Evolutionary conservation across 2,113 vertebrate species (phyloP), one percentile per base, ranked within the genome.

Genomic region (Suricata suricatta): DNA sequence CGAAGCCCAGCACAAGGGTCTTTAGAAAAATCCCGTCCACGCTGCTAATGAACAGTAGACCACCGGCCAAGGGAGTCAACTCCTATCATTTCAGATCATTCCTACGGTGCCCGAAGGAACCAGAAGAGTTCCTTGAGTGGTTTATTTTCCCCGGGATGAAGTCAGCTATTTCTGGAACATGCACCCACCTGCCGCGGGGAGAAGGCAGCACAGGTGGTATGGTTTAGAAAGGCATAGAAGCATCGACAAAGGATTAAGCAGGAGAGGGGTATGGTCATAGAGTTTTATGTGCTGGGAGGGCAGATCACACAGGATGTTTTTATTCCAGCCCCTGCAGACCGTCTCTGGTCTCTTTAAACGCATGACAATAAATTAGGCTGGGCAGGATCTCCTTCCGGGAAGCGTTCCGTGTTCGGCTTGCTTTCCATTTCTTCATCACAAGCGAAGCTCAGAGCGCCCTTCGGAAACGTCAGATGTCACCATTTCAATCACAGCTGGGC

Each of bases 261-360:
- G 14, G 2, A 9, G 54, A 31, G 66, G 66, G 83, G 35, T 8
- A 47, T 0, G 29, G 21, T 9, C n/a, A 2, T 0, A 11, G 31
- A 27, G 35, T 80, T 85, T 90, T 29, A 5, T 3, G 4, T 4
- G 15, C 38, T 19, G 3, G 14, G 27, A 47, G 47, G 84, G 44
- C 21, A 57, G 71, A 41, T 19, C 1, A 0, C 25, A 5, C 2
- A 8, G 21, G 38, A 60, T 0, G 33, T 3, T 13, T 66, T 76
- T 15, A 6, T 7, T 19, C 16, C 21, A 13, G 21, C 3, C 0
- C 25, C 44, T 29, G 17, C 54, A 4, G 29, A 38, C 27, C 0
- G 2, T 80, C 8, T 80, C 63, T 38, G 31, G 7, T 21, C 17
- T 85, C 44, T 89, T 74, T 38, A 63, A 54, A 93, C 2, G 1